Conservation (phyloP, 2,888 invertebrate species). For the Hemicrepidius hirtus region DNA sequence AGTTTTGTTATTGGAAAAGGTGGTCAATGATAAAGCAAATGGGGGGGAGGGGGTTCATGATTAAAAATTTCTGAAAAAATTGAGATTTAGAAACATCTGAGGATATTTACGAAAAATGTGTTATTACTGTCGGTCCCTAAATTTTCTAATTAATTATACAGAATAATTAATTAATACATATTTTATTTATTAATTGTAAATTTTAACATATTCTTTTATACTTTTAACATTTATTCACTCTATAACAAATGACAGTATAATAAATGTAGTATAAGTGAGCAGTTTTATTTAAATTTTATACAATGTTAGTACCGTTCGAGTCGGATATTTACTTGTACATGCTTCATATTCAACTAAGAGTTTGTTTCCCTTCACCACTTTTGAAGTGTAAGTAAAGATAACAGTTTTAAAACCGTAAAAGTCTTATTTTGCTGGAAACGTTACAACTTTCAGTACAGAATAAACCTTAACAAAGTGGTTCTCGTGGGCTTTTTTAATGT, state of each 20-base stretch:
- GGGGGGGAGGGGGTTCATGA: no score
- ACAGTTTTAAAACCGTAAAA: slow-evolving; percentile 29
- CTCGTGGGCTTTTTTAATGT: slow-evolving; percentile 15
- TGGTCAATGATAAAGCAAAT: no score
- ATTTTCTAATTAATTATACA: no score
- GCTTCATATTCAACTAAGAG: slow-evolving; percentile 29
- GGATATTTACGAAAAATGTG: no score
- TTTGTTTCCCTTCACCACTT: slow-evolving; percentile 34
- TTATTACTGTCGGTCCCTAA: no score
- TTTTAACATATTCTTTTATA: slow-evolving; percentile 44
- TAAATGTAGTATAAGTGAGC: slow-evolving; percentile 49
- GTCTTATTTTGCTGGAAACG: slow-evolving; percentile 43
- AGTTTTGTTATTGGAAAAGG: no score
- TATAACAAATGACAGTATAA: slow-evolving; percentile 47
- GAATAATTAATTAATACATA: not conserved
- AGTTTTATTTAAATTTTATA: slow-evolving; percentile 40
- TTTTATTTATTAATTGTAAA: slow-evolving; percentile 1
- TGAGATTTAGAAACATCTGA: no score
- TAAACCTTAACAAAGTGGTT: slow-evolving; percentile 36
- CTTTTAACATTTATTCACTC: slow-evolving; percentile 43
- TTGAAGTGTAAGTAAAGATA: slow-evolving; percentile 21
- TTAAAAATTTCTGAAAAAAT: no score
- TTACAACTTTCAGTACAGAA: slow-evolving; percentile 37
- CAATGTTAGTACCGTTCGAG: slow-evolving; percentile 52
- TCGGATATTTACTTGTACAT: slow-evolving; percentile 55